Evolutionary conservation across 53 echinoderm and acorn worm genomes (phyloP), one percentile per base, ranked within the genome.

Genomic region (Henricia sp.): DNA sequence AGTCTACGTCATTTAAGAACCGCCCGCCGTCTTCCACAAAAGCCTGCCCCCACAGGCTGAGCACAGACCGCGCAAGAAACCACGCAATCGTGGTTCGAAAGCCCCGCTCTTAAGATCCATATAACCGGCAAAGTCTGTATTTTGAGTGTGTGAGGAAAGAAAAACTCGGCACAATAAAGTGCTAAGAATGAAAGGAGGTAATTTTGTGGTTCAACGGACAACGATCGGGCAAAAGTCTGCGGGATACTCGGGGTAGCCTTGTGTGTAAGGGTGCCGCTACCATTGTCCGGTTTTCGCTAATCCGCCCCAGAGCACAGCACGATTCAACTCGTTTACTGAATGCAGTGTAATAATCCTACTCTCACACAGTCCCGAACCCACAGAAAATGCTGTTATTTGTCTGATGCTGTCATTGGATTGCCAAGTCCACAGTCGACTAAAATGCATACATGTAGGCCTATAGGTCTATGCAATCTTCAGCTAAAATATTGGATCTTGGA

Each of bases 141-240:
- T 23, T 25, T 12, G 26, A 14, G 53, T 52, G 3, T 60, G 29
- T 21, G 1, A 19, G 39, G 39, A 67, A 67, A 36, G 48, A 14
- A 46, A 46, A 10, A 46, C 14, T 46, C 8, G 6, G 14, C 48
- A 8, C 8, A 46, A 46, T 10, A 46, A 46, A 46, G 6, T 14
- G 6, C 48, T 14, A 10, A 8, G 48, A 8, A 46, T 46, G 48
- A 46, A 68, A 68, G 41, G 20, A 39, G 37, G 59, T 28, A 76
- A 76, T 73, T 73, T 73, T 52, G n/a, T 33, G 76, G 76, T 76
- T 76, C 43, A 76, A 37, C 38, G 41, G 60, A 56, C 60, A 58
- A 25, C 42, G 56, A 43, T 41, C n/a, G 39, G 57, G 76, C 56
- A 24, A 76, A 57, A 19, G 57, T 76, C 42, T 19, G 56, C 59